phyloP scores from a whole-genome alignment of 2,113 vertebrate species.

The Ciconia boyciana region DNA sequence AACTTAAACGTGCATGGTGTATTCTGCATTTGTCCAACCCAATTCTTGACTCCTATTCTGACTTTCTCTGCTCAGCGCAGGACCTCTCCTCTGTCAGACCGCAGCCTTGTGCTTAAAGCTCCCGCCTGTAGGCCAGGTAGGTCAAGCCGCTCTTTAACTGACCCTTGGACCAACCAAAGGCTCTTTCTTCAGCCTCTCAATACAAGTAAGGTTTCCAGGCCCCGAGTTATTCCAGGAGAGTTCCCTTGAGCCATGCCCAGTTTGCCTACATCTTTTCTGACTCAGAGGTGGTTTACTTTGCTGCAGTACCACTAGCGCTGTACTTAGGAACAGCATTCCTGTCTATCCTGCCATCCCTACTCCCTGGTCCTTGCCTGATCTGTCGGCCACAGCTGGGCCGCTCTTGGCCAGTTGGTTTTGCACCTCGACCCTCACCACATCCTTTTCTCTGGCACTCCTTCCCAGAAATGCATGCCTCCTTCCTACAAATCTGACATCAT shows the following conservation, averaged over 20 bases:
- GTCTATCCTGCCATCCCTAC: neutral
- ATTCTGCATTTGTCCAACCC: neutral
- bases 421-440: rapidly evolving
- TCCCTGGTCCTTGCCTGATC: neutral
- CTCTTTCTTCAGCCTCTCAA: neutral
- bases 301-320: neutral
- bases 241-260: neutral
- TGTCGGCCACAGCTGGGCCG: no score
- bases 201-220: neutral
- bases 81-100: neutral
- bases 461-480: neutral
- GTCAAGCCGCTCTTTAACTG: neutral
- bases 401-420: neutral
- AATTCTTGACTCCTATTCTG: neutral
- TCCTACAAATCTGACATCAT: neutral
- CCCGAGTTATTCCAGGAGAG: rapidly evolving
- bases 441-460: neutral
- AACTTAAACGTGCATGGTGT: neutral
- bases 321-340: neutral
- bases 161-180: neutral
- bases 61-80: neutral
- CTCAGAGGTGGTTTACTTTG: neutral
- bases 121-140: rapidly evolving
- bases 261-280: neutral
- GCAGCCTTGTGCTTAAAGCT: neutral